These are phyloP conservation scores for Ramphastos sulfuratus DNA, from an alignment of 2,113 vertebrate genomes.

Conservation along the genomic window DNA sequence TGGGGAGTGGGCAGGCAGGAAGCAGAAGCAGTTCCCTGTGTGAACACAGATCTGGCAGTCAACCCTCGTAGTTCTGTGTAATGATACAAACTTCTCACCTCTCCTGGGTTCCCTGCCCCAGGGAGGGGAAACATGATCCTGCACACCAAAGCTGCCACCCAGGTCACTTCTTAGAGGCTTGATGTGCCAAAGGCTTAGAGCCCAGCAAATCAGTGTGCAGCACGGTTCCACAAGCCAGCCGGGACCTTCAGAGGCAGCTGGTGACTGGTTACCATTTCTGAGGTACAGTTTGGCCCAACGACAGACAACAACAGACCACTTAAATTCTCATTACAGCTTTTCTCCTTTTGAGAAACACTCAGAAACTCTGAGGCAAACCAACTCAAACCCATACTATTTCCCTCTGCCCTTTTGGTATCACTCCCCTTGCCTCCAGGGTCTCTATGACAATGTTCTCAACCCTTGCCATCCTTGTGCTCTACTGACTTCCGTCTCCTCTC, in stretches of 20 bases:
- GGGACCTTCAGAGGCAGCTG: not conserved
- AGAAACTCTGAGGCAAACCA: not conserved
- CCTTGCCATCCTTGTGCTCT: not conserved
- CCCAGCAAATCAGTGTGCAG: not conserved
- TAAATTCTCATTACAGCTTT: not conserved
- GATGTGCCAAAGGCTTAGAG: not conserved
- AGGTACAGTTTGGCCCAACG: not conserved
- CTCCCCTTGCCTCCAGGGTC: not conserved
- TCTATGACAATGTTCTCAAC: not conserved
- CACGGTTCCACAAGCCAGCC: not conserved
- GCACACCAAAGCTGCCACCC: not conserved
- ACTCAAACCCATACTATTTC: not conserved
- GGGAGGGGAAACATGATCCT: slow-evolving; percentile 5
- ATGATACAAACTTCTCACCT: not conserved
- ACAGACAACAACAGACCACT: not conserved
- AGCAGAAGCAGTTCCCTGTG: not conserved
- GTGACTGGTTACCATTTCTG: not conserved
- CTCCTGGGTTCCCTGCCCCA: not conserved
- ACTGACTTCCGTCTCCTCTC: not conserved
- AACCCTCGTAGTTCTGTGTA: not conserved
- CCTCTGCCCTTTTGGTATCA: not conserved
- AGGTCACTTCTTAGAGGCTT: not conserved
- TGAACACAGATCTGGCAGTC: not conserved
- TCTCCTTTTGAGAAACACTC: not conserved
- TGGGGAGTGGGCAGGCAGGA: not conserved